Evolutionary conservation across 2,797 vertebrate genomes (phyloP).

Genomic region (Dipus sagitta): DNA sequence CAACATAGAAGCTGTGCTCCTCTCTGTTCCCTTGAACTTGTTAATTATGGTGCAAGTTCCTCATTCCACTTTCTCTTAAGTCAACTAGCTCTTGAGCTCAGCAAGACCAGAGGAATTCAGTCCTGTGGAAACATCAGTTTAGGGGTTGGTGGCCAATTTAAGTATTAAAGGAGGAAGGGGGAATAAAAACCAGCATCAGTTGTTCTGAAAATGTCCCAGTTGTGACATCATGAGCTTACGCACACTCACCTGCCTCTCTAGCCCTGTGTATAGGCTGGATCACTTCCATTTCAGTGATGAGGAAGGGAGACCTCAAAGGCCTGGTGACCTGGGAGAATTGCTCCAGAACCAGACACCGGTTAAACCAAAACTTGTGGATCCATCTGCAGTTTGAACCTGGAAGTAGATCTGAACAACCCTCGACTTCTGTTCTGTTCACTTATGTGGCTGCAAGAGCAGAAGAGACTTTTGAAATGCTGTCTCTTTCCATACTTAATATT

Average conservation of each 20-base stretch:
- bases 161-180: neutral
- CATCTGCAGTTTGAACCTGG: neutral
- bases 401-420: neutral
- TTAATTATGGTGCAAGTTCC: neutral
- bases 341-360: neutral
- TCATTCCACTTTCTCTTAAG: neutral
- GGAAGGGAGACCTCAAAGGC: neutral
- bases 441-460: neutral
- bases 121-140: neutral
- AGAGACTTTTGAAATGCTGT: neutral
- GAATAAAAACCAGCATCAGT: neutral
- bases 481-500: neutral
- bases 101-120: neutral
- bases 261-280: neutral
- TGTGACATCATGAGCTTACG: neutral
- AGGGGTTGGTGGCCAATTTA: neutral
- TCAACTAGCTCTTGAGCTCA: neutral
- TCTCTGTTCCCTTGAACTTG: slow-evolving; percentile 43
- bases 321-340: neutral
- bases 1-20: neutral
- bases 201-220: neutral
- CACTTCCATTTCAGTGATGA: neutral
- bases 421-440: neutral
- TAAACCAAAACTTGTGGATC: neutral
- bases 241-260: neutral